Evolutionary conservation across 2,888 invertebrate species (phyloP), one percentile per base, ranked within the genome.

Genomic region (Xiphydria camelus): DNA sequence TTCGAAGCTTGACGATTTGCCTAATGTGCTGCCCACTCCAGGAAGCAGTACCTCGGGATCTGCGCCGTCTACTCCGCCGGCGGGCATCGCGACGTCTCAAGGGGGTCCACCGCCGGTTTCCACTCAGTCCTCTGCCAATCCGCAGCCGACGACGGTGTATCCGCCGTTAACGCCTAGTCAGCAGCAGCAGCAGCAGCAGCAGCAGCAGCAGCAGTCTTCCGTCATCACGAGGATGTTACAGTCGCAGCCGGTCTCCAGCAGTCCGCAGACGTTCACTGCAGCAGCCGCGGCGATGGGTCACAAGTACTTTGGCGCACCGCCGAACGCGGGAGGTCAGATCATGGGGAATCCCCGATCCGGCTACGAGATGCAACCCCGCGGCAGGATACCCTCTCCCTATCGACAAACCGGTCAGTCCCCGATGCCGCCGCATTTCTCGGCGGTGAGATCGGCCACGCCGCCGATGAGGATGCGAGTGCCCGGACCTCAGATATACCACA

Each of bases 191-290:
- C n/a, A n/a, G n/a, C n/a, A n/a, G n/a, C 31, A 31, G 10, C 31
- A 32, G 18, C n/a, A n/a, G n/a, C n/a, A n/a, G n/a, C n/a, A n/a
- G n/a, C 74, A 70, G 59, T 74, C 73, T 47, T 84, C 84, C 26
- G 83, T 85, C 4, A 84, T 85, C 33, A 83, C 83, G 5, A 76
- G 83, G 54, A 82, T 85, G 82, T 76, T 84, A 31, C 82, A 83
- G 55, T 72, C 78, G 1, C 79, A 78, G 51, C 73, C 78, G 1
- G 70, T 75, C 0, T 62, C 67, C 23, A 65, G 55, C 18, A 52
- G 64, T 10, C 68, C 69, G n/a, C 75, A 75, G 32, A 72, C 73
- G 2, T 76, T 76, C 40, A 69, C 75, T 17, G 73, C 73, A 1
- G 75, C 75, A 1, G 75, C 76, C 3, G 70, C 72, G 0, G 73